Base-by-base conservation (phyloP, 2,797 vertebrate genomes). In the Thalassophryne amazonica region DNA sequence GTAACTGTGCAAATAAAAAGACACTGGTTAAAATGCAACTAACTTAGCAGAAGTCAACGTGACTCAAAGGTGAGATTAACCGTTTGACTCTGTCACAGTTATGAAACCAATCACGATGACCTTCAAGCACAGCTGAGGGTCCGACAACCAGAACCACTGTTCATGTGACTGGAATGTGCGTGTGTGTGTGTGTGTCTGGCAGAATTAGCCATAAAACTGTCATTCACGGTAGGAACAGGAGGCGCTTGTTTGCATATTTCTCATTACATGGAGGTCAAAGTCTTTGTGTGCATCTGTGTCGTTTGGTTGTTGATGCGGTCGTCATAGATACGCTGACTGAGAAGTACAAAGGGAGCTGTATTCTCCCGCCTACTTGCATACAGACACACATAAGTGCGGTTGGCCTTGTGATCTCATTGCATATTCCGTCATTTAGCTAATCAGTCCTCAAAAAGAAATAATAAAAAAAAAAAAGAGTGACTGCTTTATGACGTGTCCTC, bases 61-160 rank as follows among this genome's bases (percentile, higher is more conserved):
- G n/a, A n/a, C n/a, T n/a, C n/a, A n/a, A n/a, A n/a, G n/a, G n/a
- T n/a, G n/a, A n/a, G n/a, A n/a, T n/a, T n/a, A n/a, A n/a, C n/a
- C n/a, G n/a, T n/a, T n/a, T n/a, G n/a, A n/a, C n/a, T 3, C 20
- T 19, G 19, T 3, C 20, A 3, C 5, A 20, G 20, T 5, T 20
- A 35, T 36, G 34, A 20, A 2, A n/a, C 18, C 10, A 17, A 7
- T 30, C 16, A 13, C 21, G 23, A 28, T 76, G 79, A 78, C 74
- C 69, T 82, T 79, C 69, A 68, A 51, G 63, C 73, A 65, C 71
- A 82, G 82, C 82, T 79, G 80, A 82, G 63, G 77, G 53, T 68
- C 65, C 17, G 24, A 67, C 20, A 54, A 54, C 49, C 67, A 57
- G 40, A 21, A 1, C 39, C 25, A 59, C 56, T 60, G 62, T 61